phyloP scores from a whole-genome alignment of 2,113 vertebrate genomes.

The Esox niger region DNA sequence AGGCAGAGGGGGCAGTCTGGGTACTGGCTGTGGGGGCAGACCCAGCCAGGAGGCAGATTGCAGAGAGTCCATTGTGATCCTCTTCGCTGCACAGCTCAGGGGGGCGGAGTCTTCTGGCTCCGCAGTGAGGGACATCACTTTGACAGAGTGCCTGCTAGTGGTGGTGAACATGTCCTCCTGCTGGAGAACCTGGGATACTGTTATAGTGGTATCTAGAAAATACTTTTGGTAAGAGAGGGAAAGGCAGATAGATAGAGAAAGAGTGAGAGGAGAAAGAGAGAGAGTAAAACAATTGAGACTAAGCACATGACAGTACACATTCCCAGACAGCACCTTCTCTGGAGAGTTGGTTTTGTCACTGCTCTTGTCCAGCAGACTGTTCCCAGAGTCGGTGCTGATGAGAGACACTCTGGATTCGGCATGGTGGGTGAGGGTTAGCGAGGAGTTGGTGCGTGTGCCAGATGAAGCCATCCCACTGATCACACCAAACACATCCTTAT shows the following conservation, averaged over 20 bases:
- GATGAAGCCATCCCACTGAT: no score
- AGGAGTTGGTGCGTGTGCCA: slow-evolving; percentile 87
- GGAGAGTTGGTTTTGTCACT: slow-evolving; percentile 87
- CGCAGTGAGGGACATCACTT: slow-evolving; percentile 60
- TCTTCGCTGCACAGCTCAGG: slow-evolving; percentile 71
- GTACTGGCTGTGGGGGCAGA: no score
- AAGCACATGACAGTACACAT: no score
- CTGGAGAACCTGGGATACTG: no score
- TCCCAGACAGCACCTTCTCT: slow-evolving; percentile 92
- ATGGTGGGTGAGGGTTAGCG: slow-evolving; percentile 84
- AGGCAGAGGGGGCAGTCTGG: no score
- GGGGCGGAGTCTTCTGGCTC: slow-evolving; percentile 69
- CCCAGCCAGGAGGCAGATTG: slow-evolving; percentile 73
- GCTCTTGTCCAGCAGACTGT: slow-evolving; percentile 85
- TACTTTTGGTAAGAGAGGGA: no score
- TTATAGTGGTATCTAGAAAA: no score
- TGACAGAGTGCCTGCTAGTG: slow-evolving; percentile 87
- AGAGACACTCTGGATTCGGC: slow-evolving; percentile 93
- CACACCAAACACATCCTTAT: slow-evolving; percentile 93
- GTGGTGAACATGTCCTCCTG: slow-evolving; percentile 82
- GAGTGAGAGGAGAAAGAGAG: not conserved
- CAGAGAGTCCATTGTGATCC: slow-evolving; percentile 89
- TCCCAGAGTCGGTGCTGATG: slow-evolving; percentile 93
- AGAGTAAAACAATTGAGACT: not conserved
- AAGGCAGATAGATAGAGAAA: not conserved